Base-by-base conservation (phyloP, 30 jellyfish, hydroid and myxozoan genomes). In the Catostylus mosaicus region DNA sequence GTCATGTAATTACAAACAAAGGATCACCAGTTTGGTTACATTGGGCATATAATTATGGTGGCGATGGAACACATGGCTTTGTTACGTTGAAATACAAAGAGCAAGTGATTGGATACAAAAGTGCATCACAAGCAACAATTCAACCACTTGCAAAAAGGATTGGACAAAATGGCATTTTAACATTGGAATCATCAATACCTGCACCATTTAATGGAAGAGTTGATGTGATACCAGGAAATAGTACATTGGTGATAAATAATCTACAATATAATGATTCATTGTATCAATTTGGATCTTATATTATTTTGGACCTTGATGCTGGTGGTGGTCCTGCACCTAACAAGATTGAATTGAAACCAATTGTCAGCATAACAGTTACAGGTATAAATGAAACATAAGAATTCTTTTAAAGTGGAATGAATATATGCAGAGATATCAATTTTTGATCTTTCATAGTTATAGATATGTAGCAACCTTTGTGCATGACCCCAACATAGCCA, bases 11-110 rank as follows among this genome's bases (percentile, higher is more conserved):
- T n/a, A n/a, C n/a, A n/a, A n/a, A n/a, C n/a, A n/a, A n/a, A n/a
- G n/a, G n/a, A n/a, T n/a, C n/a, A n/a, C n/a, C n/a, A n/a, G n/a
- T n/a, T n/a, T n/a, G n/a, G n/a, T n/a, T n/a, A n/a, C n/a, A n/a
- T n/a, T n/a, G n/a, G n/a, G n/a, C n/a, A 20, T 77, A 60, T 77
- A 63, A 31, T 0, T 77, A 31, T 36, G 79, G 32, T 37, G 78
- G 70, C 1, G 79, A 67, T 77, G 67, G 20, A 31, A 5, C 81
- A 12, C 54, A 40, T 7, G 54, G 14, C 12, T 14, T 40, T 40
- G 43, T 32, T 22, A 61, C 40, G 10, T 22, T 10, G 16, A 30
- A 11, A 14, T 68, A 68, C 64, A 20, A 3, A 1, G 43, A 68
- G 10, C 81, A 68, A 36, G 36, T 7, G 5, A 11, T 68, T 34